Conservation (phyloP, 2,797 vertebrate species). For the Ceryle rudis region DNA sequence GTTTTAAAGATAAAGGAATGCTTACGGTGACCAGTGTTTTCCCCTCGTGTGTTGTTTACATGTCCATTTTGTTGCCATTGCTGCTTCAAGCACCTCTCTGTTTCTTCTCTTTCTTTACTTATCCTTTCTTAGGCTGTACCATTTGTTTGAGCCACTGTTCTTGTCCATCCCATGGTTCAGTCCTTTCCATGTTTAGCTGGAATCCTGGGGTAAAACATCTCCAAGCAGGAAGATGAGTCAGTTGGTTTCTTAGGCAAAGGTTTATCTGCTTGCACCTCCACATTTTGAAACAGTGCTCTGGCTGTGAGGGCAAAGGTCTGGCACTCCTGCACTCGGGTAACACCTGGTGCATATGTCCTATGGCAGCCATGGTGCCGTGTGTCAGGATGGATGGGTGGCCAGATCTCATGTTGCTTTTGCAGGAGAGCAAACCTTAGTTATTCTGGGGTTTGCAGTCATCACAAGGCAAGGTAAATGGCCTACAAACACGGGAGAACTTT, state of each 20-base stretch:
- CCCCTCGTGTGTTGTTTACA: background rate
- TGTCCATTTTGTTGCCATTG: background rate
- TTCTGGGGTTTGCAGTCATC: background rate
- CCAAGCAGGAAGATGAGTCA: background rate
- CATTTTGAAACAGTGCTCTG: background rate
- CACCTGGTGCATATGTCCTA: background rate
- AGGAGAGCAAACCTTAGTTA: background rate
- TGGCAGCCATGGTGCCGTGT: accelerated
- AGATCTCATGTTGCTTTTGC: background rate
- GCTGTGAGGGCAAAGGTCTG: background rate
- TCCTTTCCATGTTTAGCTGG: background rate
- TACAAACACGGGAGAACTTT: background rate
- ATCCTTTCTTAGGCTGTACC: background rate
- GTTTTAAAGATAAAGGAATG: slow-evolving; percentile 26
- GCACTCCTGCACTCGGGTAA: background rate
- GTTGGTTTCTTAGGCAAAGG: background rate
- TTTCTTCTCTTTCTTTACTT: slow-evolving; percentile 25
- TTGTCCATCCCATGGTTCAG: background rate
- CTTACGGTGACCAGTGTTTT: slow-evolving; percentile 19
- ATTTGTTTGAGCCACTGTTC: background rate
- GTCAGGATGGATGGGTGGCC: background rate
- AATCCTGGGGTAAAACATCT: background rate
- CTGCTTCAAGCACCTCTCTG: background rate
- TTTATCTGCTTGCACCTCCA: background rate
- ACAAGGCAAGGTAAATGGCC: background rate